Conservation (phyloP, 2,888 invertebrate genomes). For the Esperia sulphurella region DNA sequence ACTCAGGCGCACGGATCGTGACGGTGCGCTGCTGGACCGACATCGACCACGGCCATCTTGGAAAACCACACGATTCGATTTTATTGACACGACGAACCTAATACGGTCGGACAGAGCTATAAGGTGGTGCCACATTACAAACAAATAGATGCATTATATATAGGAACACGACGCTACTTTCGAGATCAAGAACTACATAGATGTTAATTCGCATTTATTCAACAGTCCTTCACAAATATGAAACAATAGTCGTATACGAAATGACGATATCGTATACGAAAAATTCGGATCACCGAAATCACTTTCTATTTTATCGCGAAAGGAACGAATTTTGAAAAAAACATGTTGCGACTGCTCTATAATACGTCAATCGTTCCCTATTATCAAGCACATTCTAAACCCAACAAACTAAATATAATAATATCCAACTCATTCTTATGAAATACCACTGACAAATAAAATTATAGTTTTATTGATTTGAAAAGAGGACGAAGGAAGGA, state of each 20-base stretch:
- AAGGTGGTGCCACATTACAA: constrained; percentile 22
- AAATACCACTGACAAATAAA: too few relatives aligned
- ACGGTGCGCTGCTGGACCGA: constrained; percentile 42
- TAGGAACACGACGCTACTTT: constrained; percentile 28
- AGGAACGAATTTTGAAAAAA: constrained; percentile 40
- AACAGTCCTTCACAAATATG: neutral
- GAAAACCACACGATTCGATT: constrained; percentile 51
- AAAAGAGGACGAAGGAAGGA: too few relatives aligned
- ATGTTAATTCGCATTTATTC: neutral
- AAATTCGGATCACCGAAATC: constrained; percentile 11
- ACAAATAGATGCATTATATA: constrained; percentile 26
- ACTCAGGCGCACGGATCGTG: constrained; percentile 56
- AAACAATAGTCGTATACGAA: neutral
- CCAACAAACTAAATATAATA: neutral
- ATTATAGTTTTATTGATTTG: too few relatives aligned
- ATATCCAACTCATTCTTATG: too few relatives aligned
- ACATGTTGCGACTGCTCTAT: constrained; percentile 36
- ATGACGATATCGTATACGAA: neutral
- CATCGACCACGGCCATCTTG: constrained; percentile 47
- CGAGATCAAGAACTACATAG: constrained; percentile 20
- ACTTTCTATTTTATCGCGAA: constrained; percentile 48
- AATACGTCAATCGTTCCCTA: constrained; percentile 40
- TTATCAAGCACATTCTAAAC: constrained; percentile 14
- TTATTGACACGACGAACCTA: constrained; percentile 41
- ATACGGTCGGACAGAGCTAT: constrained; percentile 17